Evolutionary conservation across 2,113 vertebrate genomes (phyloP).

Genomic region (Psammodynastes pulverulentus): DNA sequence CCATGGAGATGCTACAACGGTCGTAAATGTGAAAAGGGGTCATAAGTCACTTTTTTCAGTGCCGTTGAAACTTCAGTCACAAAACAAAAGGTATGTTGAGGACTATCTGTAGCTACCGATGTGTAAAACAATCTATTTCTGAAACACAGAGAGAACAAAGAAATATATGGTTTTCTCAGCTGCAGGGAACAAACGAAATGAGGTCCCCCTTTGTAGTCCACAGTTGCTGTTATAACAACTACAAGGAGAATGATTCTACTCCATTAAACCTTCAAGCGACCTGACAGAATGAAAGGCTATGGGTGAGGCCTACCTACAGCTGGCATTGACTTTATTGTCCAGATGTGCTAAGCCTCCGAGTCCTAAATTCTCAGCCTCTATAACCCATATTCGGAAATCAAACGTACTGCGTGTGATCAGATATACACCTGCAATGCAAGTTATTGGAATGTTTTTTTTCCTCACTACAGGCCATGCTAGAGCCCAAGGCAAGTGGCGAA

Average conservation of each 20-base stretch:
- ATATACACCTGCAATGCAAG: not conserved
- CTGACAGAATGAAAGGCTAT: not conserved
- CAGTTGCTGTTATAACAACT: not conserved
- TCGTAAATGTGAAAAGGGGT: not conserved
- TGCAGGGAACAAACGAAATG: not conserved
- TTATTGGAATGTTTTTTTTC: not conserved
- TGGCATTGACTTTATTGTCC: not conserved
- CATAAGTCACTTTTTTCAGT: not conserved
- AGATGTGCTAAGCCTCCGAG: not conserved
- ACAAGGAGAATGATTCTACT: not conserved
- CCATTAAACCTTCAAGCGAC: not conserved
- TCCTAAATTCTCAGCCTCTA: not conserved
- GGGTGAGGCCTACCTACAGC: not conserved
- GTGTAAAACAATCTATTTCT: not conserved
- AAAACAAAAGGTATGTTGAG: not conserved
- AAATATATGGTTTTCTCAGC: not conserved
- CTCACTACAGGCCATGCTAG: not conserved
- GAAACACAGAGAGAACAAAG: not conserved
- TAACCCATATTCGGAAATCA: not conserved
- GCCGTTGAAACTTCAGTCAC: not conserved
- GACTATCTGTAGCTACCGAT: not conserved
- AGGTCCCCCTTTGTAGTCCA: not conserved
- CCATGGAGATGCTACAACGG: not conserved
- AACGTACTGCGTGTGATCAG: not conserved
- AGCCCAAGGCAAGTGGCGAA: not conserved